These are phyloP conservation scores for Cecropterus lyciades DNA, from an alignment of 1,140 invertebrate genomes.

Conservation along the genomic window DNA sequence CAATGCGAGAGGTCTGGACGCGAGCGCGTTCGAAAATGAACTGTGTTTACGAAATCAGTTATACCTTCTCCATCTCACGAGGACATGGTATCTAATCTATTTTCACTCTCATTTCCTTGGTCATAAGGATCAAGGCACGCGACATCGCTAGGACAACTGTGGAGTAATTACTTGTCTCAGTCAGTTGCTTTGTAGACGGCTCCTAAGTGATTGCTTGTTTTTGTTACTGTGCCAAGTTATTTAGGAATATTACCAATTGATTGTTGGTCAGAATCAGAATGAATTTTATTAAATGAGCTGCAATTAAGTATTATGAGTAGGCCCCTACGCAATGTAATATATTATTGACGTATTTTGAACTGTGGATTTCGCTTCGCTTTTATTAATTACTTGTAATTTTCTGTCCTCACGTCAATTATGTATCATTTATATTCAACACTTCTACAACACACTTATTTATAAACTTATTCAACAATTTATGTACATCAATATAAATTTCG, in stretches of 20 bases:
- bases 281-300: slow-evolving; percentile 14
- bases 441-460: no score
- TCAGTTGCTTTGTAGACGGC: slow-evolving; percentile 30
- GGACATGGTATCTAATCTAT: slow-evolving; percentile 13
- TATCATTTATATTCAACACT: no score
- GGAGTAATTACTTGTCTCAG: slow-evolving; percentile 35
- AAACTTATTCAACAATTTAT: no score
- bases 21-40: slow-evolving; percentile 59
- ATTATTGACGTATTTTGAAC: not conserved
- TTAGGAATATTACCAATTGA: slow-evolving; percentile 24
- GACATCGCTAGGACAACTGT: slow-evolving; percentile 7
- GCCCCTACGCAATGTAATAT: not conserved
- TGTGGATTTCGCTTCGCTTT: not conserved
- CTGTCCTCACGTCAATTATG: no score
- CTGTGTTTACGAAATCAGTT: slow-evolving; percentile 40
- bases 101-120: slow-evolving; percentile 17
- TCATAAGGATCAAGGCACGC: slow-evolving; percentile 11
- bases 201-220: slow-evolving; percentile 34
- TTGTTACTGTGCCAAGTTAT: slow-evolving; percentile 34
- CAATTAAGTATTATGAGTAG: not conserved
- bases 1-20: slow-evolving; percentile 63
- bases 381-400: no score
- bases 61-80: slow-evolving; percentile 31
- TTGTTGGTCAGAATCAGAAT: slow-evolving; percentile 22
- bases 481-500: no score